phyloP scores from a whole-genome alignment of 2,888 invertebrate genomes.

The Lepas anatifera region DNA sequence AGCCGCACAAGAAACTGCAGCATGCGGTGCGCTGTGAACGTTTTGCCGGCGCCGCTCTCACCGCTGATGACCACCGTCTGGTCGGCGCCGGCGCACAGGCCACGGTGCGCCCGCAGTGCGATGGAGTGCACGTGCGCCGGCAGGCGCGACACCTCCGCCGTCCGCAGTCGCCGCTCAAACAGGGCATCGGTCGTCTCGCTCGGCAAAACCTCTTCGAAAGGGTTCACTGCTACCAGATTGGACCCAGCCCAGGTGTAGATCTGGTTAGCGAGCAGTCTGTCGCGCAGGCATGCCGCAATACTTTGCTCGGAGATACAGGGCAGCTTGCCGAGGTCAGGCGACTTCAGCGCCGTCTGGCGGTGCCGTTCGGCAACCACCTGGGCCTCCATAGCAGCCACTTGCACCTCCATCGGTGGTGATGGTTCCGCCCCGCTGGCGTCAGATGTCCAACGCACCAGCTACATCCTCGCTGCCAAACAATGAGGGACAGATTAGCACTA shows the following conservation, averaged over 20 bases:
- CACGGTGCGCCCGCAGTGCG: neutral
- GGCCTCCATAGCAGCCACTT: no score
- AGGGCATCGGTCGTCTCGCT: no score
- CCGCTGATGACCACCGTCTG: neutral
- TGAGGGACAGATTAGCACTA: no score
- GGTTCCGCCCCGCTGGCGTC: no score
- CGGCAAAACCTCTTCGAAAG: neutral
- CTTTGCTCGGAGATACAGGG: neutral
- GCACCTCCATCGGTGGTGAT: no score
- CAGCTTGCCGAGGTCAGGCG: neutral
- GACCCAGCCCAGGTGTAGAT: conserved; percentile 1
- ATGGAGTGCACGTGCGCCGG: neutral
- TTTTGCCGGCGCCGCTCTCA: conserved; percentile 6
- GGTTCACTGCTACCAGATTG: neutral
- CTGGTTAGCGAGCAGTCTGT: neutral
- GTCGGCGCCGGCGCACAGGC: neutral
- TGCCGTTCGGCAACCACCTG: no score
- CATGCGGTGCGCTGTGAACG: neutral
- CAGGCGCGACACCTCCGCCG: neutral
- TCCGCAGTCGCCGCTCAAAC: no score
- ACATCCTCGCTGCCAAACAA: no score
- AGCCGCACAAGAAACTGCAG: neutral
- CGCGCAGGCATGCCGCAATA: neutral
- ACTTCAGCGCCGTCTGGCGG: neutral
- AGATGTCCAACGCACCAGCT: no score